Evolutionary conservation across 2,113 vertebrate species (phyloP).

Genomic region (Nannospalax galili): DNA sequence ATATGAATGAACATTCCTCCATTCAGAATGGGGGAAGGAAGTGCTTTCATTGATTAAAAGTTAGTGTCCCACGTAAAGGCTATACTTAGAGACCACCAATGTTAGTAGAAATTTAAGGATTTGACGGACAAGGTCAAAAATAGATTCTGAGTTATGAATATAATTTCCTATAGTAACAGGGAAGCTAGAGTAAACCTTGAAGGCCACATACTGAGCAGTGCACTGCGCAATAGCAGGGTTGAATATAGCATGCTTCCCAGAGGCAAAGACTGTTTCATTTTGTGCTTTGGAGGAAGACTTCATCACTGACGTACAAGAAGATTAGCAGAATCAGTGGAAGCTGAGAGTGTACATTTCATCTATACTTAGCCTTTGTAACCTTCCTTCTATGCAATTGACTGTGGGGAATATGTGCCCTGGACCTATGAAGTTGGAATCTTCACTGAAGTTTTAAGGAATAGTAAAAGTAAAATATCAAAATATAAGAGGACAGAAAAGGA

Average conservation of each 20-base stretch:
- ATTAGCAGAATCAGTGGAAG: not conserved
- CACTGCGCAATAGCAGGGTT: not conserved
- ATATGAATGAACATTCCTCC: not conserved
- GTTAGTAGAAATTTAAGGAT: not conserved
- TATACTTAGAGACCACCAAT: not conserved
- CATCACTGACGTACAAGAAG: not conserved
- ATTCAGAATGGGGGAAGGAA: not conserved
- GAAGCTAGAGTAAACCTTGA: not conserved
- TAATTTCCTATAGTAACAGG: not conserved
- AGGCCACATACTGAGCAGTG: too few species aligned
- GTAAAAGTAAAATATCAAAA: slow-evolving; percentile 10
- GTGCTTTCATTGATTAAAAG: not conserved
- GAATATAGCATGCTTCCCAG: not conserved
- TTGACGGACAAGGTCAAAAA: not conserved
- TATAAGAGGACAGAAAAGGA: not conserved
- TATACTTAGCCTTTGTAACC: not conserved
- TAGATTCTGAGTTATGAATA: not conserved
- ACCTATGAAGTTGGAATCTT: not conserved
- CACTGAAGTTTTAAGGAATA: not conserved
- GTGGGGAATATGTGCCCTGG: not conserved
- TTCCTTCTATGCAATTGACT: not conserved
- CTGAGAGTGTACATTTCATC: not conserved
- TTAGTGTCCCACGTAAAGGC: not conserved
- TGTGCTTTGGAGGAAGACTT: not conserved
- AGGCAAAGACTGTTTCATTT: not conserved